Percentiles rank a stretch among this genome's conserved stretches.
Evolutionary conservation across 2,888 invertebrate genomes (phyloP).

Genomic region (Empis stercorea): DNA sequence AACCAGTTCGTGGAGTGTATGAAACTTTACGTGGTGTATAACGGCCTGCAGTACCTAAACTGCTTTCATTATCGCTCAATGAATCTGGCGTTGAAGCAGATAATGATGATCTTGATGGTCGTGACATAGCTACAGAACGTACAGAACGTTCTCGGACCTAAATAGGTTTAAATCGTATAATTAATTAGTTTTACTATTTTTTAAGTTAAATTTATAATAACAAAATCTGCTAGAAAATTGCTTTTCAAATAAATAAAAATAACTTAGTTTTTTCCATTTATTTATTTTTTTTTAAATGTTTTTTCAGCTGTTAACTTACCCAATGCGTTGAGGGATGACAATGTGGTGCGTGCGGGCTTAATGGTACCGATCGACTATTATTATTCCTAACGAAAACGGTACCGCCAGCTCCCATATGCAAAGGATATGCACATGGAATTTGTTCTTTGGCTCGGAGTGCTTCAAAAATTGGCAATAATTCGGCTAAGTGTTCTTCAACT

Average conservation of each 20-base stretch:
- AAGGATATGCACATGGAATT: slow-evolving; percentile 81
- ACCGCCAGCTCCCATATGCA: slow-evolving; percentile 64
- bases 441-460: slow-evolving; percentile 82
- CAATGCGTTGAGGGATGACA: slow-evolving; percentile 55
- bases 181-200: no score
- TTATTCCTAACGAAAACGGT: slow-evolving; percentile 50
- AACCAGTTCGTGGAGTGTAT: slow-evolving; percentile 39
- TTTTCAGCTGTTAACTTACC: slow-evolving; percentile 31
- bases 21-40: slow-evolving; percentile 55
- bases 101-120: slow-evolving; percentile 62
- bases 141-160: slow-evolving; percentile 88
- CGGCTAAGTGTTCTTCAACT: slow-evolving; percentile 92
- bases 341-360: slow-evolving; percentile 49
- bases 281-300: no score
- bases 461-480: slow-evolving; percentile 93
- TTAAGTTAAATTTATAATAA: no score
- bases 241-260: no score
- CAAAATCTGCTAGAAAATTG: no score
- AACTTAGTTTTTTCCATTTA: no score
- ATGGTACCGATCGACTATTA: slow-evolving; percentile 50
- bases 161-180: neutral
- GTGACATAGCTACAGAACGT: slow-evolving; percentile 82
- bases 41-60: slow-evolving; percentile 52
- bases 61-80: slow-evolving; percentile 74
- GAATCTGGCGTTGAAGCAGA: slow-evolving; percentile 84